Percentiles rank a stretch among this genome's conserved stretches.
phyloP scores from a whole-genome alignment of 2,888 invertebrate genomes.

The Peribatodes rhomboidaria region DNA sequence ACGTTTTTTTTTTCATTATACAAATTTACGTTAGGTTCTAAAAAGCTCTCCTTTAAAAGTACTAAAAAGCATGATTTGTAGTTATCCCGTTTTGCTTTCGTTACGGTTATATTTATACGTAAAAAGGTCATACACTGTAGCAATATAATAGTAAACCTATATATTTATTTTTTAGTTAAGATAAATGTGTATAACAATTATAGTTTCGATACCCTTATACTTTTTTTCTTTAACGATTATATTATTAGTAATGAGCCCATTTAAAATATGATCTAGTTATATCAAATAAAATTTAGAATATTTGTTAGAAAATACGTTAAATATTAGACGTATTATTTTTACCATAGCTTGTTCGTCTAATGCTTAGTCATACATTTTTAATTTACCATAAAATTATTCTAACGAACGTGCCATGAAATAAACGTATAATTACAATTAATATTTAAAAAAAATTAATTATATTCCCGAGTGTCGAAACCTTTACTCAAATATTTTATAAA shows the following conservation, averaged over 20 bases:
- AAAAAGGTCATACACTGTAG: background rate
- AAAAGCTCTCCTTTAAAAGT: background rate
- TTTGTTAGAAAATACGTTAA: background rate
- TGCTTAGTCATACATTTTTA: background rate
- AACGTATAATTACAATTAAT: slow-evolving; percentile 13
- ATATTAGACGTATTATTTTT: background rate
- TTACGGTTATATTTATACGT: no score
- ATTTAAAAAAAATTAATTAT: slow-evolving; percentile 11
- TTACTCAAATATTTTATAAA: slow-evolving; percentile 53
- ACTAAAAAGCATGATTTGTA: background rate
- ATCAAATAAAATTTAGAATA: background rate
- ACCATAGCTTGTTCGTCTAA: background rate
- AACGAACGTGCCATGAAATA: slow-evolving; percentile 16
- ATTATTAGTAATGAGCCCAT: no score
- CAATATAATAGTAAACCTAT: no score
- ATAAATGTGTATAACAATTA: no score
- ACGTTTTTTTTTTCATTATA: background rate
- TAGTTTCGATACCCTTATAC: no score
- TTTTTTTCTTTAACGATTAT: no score
- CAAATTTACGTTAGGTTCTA: background rate
- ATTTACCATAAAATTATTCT: background rate
- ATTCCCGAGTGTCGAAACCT: slow-evolving; percentile 23
- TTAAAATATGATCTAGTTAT: background rate
- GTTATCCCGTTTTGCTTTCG: background rate
- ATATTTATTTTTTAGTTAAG: no score